These are phyloP conservation scores for Scytalopus superciliaris DNA, from an alignment of 2,113 vertebrate genomes.

Conservation along the genomic window DNA sequence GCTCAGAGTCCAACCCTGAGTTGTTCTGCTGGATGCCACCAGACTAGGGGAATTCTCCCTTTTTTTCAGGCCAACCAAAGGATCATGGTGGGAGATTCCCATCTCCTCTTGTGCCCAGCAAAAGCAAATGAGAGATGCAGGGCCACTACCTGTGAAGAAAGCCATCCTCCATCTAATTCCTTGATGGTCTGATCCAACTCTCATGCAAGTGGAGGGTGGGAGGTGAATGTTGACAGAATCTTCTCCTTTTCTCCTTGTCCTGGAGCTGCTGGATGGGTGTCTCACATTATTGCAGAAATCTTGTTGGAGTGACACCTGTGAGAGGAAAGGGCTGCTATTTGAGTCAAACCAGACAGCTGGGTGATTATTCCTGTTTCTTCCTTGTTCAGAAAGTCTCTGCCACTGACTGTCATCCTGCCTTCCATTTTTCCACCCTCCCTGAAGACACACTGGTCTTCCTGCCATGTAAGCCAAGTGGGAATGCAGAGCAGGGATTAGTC, in stretches of 20 bases:
- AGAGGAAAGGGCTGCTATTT: neutral
- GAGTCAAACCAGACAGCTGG: neutral
- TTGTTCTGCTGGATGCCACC: neutral
- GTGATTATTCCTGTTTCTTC: neutral
- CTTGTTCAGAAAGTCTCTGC: neutral
- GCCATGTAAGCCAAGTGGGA: neutral
- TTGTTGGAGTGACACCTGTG: neutral
- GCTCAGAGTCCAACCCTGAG: neutral
- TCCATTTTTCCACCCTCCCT: neutral
- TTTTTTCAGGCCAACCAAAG: neutral
- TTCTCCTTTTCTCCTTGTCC: neutral
- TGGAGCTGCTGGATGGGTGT: neutral
- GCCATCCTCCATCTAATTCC: neutral
- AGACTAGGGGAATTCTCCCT: rapidly evolving
- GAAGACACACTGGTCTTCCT: neutral
- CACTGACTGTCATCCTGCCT: neutral
- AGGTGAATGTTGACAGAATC: rapidly evolving
- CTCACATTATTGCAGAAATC: neutral
- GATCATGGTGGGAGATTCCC: neutral
- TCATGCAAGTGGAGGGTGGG: rapidly evolving
- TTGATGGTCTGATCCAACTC: neutral
- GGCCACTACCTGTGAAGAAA: neutral
- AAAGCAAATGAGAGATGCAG: neutral
- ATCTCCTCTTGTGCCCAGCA: neutral
- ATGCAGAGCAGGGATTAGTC: neutral